Conservation (phyloP, 2,888 invertebrate species). For the Apodemia mormo region DNA sequence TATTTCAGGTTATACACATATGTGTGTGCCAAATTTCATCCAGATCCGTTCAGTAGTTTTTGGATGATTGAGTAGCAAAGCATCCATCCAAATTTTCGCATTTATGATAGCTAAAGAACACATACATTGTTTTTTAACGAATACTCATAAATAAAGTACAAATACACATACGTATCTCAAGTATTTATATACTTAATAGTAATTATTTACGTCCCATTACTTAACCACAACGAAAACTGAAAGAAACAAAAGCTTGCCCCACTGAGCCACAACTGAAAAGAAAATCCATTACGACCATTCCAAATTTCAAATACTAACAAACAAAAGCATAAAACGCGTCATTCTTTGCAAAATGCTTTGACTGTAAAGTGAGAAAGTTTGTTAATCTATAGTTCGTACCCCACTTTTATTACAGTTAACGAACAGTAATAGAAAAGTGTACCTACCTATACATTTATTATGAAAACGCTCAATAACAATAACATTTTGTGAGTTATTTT, state of each 20-base stretch:
- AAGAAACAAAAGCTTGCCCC: slow-evolving; percentile 14
- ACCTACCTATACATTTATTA: background rate
- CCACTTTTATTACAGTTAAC: background rate
- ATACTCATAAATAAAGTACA: no score
- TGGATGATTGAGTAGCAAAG: no score
- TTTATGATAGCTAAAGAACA: no score
- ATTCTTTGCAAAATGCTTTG: slow-evolving; percentile 10
- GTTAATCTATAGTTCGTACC: background rate
- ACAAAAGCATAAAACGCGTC: slow-evolving; percentile 11
- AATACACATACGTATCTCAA: no score
- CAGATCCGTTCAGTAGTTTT: no score
- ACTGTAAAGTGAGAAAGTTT: slow-evolving; percentile 16
- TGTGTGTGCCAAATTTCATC: no score
- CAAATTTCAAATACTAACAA: slow-evolving; percentile 12
- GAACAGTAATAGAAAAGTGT: background rate
- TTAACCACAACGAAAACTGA: background rate
- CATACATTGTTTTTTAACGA: no score
- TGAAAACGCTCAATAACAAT: no score
- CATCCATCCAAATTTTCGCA: no score
- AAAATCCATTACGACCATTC: slow-evolving; percentile 14
- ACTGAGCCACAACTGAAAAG: slow-evolving; percentile 9
- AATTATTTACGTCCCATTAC: background rate
- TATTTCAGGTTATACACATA: no score
- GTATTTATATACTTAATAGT: background rate
- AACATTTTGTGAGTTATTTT: no score